Evolutionary conservation across 1,140 invertebrate species (phyloP), one percentile per base, ranked within the genome.

Genomic region (Pachypeltis micranthus): DNA sequence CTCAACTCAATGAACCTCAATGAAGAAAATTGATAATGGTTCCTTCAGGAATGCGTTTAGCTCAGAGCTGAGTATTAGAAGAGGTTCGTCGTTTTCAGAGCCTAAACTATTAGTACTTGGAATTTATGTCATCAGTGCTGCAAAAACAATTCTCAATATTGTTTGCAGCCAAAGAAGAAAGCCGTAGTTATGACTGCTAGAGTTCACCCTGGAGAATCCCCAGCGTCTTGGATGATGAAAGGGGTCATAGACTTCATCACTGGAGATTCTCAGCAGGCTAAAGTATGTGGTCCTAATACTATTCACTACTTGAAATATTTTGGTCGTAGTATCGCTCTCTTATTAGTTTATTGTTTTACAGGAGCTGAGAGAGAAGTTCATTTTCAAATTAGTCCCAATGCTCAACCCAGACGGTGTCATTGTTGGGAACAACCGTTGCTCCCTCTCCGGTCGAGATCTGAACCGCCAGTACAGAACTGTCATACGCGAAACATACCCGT

Each of bases 191-290:
- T 97, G 63, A 91, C 91, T 25, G 88, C 88, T 0, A 79, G 93
- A 65, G 93, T 96, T 19, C 93, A 97, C 78, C 93, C 93, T n/a
- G 93, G 93, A 4, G 93, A 97, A 76, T 90, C 90, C 24, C 95
- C 94, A 44, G 84, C 92, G 0, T 95, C 91, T 2, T 96, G 91
- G 91, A 92, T 94, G 79, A 96, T 96, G 92, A 94, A 95, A 78
- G 93, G 93, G 54, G 84, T 90, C 60, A 86, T 96, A 75, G 91
- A 96, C 72, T 95, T 90, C 73, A 77, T 96, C 44, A 89, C 92
- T 2, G 86, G 91, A 39, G 87, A 90, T 66, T 82, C 85, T 0
- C 81, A 79, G 67, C 83, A 85, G 69, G 87, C 88, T 1, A 83
- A 83, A 69, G 78, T 79, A 62, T 71, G 66, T 59, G 26, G n/a